A percentile compares a stretch with the other conserved stretches of the same genome.
Evolutionary conservation across 2,113 vertebrate genomes (phyloP).

Genomic region (Grantiella picta): DNA sequence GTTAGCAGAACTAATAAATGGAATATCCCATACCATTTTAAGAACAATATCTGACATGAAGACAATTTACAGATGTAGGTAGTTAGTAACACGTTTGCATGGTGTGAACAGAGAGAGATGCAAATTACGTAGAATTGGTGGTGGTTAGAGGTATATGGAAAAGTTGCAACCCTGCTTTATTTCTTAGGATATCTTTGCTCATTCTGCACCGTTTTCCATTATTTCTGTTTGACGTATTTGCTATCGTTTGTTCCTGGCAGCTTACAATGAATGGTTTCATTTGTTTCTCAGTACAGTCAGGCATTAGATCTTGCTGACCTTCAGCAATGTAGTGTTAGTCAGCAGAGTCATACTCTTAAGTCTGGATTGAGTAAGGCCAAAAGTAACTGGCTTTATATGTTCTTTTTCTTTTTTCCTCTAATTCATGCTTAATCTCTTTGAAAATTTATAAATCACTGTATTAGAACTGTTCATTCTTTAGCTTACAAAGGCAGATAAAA

Average conservation of each 20-base stretch:
- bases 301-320: conserved; percentile 58
- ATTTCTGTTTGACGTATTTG: conserved; percentile 48
- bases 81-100: background rate
- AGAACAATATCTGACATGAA: background rate
- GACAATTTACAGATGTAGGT: background rate
- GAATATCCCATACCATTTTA: background rate
- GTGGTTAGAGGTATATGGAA: background rate
- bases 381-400: background rate
- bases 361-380: background rate
- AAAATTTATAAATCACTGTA: conserved; percentile 13
- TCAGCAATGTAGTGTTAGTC: conserved; percentile 37
- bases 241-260: conserved; percentile 1
- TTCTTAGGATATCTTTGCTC: background rate
- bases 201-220: conserved; percentile 13
- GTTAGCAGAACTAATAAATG: background rate
- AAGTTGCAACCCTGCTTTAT: background rate
- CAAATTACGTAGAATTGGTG: background rate
- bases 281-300: conserved; percentile 37
- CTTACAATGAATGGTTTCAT: conserved; percentile 49
- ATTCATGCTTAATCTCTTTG: background rate
- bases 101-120: background rate
- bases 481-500: background rate
- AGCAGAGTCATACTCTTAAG: conserved; percentile 13
- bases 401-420: background rate
- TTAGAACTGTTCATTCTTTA: conserved; percentile 1